Percentiles rank a stretch among this genome's conserved stretches.
Conservation (phyloP, 2,113 vertebrate genomes). For the Cyrtonyx montezumae region DNA sequence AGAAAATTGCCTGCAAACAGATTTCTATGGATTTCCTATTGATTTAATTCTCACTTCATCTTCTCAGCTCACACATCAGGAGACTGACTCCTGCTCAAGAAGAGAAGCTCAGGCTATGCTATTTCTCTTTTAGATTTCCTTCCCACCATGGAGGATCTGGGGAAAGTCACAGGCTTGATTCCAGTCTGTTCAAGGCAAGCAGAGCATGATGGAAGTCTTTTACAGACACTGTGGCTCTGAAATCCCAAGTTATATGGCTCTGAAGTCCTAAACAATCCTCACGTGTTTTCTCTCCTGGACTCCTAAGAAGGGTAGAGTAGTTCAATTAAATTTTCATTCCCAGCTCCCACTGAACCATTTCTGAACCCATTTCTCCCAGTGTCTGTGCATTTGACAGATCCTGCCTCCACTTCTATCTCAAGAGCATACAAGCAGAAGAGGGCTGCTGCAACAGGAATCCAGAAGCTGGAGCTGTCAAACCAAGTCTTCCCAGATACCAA, state of each 20-base stretch:
- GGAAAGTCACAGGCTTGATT: not conserved
- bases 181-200: not conserved
- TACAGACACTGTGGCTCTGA: not conserved
- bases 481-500: not conserved
- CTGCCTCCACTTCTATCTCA: not conserved
- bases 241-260: not conserved
- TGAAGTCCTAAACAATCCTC: not conserved
- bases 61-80: not conserved
- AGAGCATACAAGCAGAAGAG: constrained; percentile 3
- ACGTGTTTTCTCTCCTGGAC: not conserved
- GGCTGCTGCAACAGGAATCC: constrained; percentile 35
- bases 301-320: not conserved
- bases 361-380: not conserved
- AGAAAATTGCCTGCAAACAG: not conserved
- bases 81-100: not conserved
- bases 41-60: not conserved
- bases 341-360: not conserved
- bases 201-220: not conserved
- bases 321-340: not conserved
- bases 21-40: not conserved
- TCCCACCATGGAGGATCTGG: not conserved
- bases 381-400: not conserved
- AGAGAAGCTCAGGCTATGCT: not conserved
- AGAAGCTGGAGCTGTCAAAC: constrained; percentile 42
- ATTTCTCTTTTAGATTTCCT: not conserved